These are phyloP conservation scores for Dendroctonus ponderosae DNA, from an alignment of 1,140 invertebrate genomes.

Conservation along the genomic window DNA sequence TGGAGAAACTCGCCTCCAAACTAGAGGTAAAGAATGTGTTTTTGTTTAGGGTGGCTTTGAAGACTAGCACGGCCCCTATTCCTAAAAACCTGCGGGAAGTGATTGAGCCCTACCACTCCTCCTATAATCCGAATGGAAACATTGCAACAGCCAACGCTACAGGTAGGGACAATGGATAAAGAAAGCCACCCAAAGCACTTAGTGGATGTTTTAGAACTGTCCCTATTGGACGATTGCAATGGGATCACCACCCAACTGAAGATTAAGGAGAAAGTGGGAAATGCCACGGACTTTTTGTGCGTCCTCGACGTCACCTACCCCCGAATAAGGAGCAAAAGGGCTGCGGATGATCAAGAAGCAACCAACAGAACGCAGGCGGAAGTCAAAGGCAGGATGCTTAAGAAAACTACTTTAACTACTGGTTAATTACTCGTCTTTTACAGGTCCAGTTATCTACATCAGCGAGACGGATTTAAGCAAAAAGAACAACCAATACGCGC, in stretches of 20 bases:
- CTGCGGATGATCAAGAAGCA: not conserved
- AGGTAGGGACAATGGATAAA: slow-evolving; percentile 32
- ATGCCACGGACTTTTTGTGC: slow-evolving; percentile 30
- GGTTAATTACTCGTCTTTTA: not conserved
- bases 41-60: slow-evolving; percentile 34
- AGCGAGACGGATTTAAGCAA: slow-evolving; percentile 16
- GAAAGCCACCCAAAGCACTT: not conserved
- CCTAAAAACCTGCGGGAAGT: slow-evolving; percentile 35
- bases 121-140: slow-evolving; percentile 42
- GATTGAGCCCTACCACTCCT: slow-evolving; percentile 32
- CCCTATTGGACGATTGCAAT: slow-evolving; percentile 34
- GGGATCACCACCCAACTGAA: slow-evolving; percentile 27
- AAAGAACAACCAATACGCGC: slow-evolving; percentile 34
- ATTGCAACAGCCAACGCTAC: slow-evolving; percentile 34
- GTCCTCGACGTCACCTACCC: slow-evolving; percentile 35
- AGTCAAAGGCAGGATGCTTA: not conserved
- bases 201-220: slow-evolving; percentile 24
- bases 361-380: not conserved
- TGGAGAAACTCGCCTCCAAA: slow-evolving; percentile 35
- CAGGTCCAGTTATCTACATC: slow-evolving; percentile 39
- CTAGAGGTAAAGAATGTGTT: slow-evolving; percentile 35
- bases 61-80: slow-evolving; percentile 18
- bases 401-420: slow-evolving; percentile 1
- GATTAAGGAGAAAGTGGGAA: slow-evolving; percentile 25
- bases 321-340: slow-evolving; percentile 13